Percentiles rank a stretch among this genome's conserved stretches.
These are phyloP conservation scores for Drosophila neoperkinsi DNA, from an alignment of 2,888 invertebrate species.

Conservation along the genomic window DNA sequence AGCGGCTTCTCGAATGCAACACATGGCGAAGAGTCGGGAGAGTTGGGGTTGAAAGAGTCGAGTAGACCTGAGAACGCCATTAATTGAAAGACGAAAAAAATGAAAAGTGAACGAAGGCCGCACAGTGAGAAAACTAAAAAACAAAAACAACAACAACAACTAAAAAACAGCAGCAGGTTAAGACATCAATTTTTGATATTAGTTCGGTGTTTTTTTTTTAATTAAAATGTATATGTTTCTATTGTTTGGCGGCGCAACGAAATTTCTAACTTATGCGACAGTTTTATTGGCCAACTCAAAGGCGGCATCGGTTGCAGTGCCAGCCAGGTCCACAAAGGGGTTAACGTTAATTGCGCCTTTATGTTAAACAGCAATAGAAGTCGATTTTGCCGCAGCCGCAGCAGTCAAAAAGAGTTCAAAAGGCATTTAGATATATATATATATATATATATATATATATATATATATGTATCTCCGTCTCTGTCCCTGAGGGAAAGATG, in stretches of 20 bases:
- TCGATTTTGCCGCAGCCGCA: constrained; percentile 58
- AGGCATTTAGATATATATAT: background rate
- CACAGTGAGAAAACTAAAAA: constrained; percentile 29
- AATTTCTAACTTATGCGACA: constrained; percentile 77
- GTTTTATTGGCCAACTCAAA: constrained; percentile 68
- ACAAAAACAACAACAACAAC: background rate
- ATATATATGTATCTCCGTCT: too few relatives aligned
- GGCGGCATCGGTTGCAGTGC: constrained; percentile 45
- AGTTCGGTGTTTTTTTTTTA: constrained; percentile 19
- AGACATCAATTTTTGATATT: constrained; percentile 44
- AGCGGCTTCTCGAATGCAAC: constrained; percentile 48
- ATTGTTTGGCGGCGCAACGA: constrained; percentile 64
- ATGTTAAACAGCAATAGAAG: constrained; percentile 60
- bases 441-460: too few relatives aligned
- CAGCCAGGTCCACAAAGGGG: constrained; percentile 66
- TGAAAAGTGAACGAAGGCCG: constrained; percentile 36
- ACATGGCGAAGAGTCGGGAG: constrained; percentile 55
- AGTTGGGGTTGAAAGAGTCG: constrained; percentile 1
- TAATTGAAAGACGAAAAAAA: constrained; percentile 52
- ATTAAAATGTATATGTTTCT: constrained; percentile 68
- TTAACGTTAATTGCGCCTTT: constrained; percentile 76
- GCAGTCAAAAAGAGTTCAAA: constrained; percentile 51
- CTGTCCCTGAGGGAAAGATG: background rate
- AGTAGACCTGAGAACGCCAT: constrained; percentile 60
- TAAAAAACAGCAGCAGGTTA: constrained; percentile 56